A percentile compares a stretch with the other conserved stretches of the same genome.
These are phyloP conservation scores for Anthopleura xanthogrammica DNA, from an alignment of 92 coral and sea anemone genomes.

Conservation along the genomic window DNA sequence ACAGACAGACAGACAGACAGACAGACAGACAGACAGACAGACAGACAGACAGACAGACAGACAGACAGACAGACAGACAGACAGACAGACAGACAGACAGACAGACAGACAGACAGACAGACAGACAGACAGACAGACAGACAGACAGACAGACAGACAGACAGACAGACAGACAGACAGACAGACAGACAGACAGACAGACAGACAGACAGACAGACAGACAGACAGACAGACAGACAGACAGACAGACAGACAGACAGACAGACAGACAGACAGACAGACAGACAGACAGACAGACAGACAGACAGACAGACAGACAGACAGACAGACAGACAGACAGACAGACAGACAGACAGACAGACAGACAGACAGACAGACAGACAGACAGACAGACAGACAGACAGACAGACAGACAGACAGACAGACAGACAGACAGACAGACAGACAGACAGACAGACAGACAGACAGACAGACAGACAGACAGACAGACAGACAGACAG, in stretches of 20 bases:
- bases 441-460: constrained; percentile 1
- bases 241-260: constrained; percentile 1
- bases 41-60: constrained; percentile 1
- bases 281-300: too few species aligned
- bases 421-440: constrained; percentile 5
- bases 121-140: constrained; percentile 5
- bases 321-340: constrained; percentile 5
- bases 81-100: too few species aligned
- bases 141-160: constrained; percentile 1
- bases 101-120: neutral
- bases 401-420: neutral
- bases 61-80: neutral
- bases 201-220: neutral
- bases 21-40: constrained; percentile 5
- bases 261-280: neutral
- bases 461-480: neutral
- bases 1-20: neutral
- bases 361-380: neutral
- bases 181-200: too few species aligned
- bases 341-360: constrained; percentile 1
- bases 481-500: too few species aligned
- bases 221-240: constrained; percentile 5
- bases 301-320: neutral
- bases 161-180: neutral
- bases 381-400: too few species aligned